Conservation (phyloP, 2,888 invertebrate genomes). For the Macaria liturata region DNA sequence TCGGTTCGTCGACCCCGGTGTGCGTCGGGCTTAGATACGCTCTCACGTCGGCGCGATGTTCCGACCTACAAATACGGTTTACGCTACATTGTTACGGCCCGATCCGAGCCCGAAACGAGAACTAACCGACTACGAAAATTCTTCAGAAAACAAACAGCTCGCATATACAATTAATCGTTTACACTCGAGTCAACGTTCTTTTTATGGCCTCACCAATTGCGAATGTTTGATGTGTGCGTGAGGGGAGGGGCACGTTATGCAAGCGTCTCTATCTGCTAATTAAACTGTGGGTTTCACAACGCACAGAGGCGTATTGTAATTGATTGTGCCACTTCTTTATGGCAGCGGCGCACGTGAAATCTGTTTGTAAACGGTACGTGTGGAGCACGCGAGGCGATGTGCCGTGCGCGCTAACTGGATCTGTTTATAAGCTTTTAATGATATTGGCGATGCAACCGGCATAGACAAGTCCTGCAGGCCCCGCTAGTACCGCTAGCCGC, state of each 20-base stretch:
- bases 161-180: constrained; percentile 25
- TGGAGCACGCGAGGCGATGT: constrained; percentile 22
- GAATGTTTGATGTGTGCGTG: constrained; percentile 33
- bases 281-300: constrained; percentile 51
- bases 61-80: constrained; percentile 34
- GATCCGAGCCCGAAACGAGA: constrained; percentile 13
- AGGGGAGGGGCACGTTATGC: constrained; percentile 29
- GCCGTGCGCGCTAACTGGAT: constrained; percentile 14
- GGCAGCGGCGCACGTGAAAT: constrained; percentile 44
- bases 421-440: constrained; percentile 53
- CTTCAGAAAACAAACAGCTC: constrained; percentile 22
- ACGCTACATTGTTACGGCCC: constrained; percentile 24
- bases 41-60: constrained; percentile 35
- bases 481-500: constrained; percentile 17
- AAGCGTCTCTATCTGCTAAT: constrained; percentile 38
- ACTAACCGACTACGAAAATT: constrained; percentile 15
- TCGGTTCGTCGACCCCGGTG: constrained; percentile 44
- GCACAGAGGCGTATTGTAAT: constrained; percentile 42
- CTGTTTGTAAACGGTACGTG: constrained; percentile 40
- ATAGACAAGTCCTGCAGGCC: constrained; percentile 4
- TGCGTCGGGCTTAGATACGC: constrained; percentile 33
- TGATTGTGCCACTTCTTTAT: constrained; percentile 51
- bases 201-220: constrained; percentile 42
- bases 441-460: constrained; percentile 41
- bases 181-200: constrained; percentile 42